These are phyloP conservation scores for Drosophila melanica DNA, from an alignment of 1,140 invertebrate species.

Conservation along the genomic window DNA sequence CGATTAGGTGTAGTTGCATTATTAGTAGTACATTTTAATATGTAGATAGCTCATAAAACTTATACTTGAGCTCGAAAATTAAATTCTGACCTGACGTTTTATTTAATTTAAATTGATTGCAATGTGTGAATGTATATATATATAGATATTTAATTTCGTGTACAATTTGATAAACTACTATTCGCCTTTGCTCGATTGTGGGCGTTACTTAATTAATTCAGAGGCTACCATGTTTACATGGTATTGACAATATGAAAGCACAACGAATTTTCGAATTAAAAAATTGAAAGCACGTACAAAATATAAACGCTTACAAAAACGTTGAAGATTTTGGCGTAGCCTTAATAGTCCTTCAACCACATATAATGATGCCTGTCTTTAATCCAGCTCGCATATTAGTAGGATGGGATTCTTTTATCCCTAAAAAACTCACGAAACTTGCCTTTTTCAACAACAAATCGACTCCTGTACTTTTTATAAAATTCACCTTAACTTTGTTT, in stretches of 20 bases:
- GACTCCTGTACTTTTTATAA: no score
- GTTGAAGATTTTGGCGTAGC: no score
- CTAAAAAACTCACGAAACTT: no score
- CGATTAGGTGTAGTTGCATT: conserved; percentile 32
- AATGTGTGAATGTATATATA: conserved; percentile 47
- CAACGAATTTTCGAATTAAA: conserved; percentile 22
- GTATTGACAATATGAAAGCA: conserved; percentile 26
- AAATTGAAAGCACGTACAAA: conserved; percentile 14
- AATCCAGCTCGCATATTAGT: no score
- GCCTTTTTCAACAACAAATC: no score
- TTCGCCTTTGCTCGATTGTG: conserved; percentile 5
- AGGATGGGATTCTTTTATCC: no score
- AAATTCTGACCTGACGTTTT: conserved; percentile 18
- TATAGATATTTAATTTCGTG: conserved; percentile 20
- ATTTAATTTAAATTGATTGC: conserved; percentile 58
- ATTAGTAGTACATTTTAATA: conserved; percentile 25
- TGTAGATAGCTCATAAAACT: conserved; percentile 12
- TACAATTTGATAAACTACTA: conserved; percentile 20
- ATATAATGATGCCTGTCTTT: no score
- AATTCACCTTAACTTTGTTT: neutral
- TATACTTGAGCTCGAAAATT: conserved; percentile 5
- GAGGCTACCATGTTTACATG: neutral
- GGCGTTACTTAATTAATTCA: neutral
- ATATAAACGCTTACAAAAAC: conserved; percentile 9
- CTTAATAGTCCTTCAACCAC: no score